Evolutionary conservation across 2,888 invertebrate genomes (phyloP).

Genomic region (Theretra japonica): DNA sequence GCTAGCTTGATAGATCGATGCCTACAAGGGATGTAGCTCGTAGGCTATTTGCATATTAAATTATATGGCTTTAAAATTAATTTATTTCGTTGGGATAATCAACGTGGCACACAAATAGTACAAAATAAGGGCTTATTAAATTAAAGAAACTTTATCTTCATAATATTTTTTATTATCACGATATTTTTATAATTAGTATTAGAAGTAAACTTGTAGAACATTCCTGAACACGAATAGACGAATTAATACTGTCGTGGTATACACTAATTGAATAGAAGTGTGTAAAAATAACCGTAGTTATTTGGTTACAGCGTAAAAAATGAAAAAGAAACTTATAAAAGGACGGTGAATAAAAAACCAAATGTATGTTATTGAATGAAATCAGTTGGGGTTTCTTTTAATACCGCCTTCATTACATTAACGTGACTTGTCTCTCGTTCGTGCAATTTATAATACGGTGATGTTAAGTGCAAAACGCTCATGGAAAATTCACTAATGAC

Average conservation of each 20-base stretch:
- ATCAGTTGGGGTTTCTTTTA: slow-evolving; percentile 6
- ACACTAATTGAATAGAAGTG: too few relatives aligned
- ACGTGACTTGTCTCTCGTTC: slow-evolving; percentile 14
- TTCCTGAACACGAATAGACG: too few relatives aligned
- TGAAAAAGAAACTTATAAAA: background rate
- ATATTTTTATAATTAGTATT: too few relatives aligned
- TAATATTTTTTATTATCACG: too few relatives aligned
- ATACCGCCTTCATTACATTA: background rate
- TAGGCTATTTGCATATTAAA: slow-evolving; percentile 6
- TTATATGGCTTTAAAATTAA: background rate
- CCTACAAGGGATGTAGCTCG: background rate
- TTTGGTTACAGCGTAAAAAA: background rate
- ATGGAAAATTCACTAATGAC: slow-evolving; percentile 2
- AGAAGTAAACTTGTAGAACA: too few relatives aligned
- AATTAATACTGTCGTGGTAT: too few relatives aligned
- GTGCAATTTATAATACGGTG: slow-evolving; percentile 5
- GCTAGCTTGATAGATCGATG: background rate
- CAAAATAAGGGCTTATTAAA: too few relatives aligned
- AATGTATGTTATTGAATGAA: slow-evolving; percentile 1
- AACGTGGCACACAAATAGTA: too few relatives aligned
- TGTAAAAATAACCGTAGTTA: background rate
- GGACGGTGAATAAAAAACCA: slow-evolving; percentile 6
- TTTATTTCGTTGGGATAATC: too few relatives aligned
- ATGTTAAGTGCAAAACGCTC: background rate
- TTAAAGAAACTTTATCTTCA: too few relatives aligned